A percentile compares a stretch with the other conserved stretches of the same genome.
phyloP scores from a whole-genome alignment of 2,797 vertebrate species.

The Megaceryle alcyon region DNA sequence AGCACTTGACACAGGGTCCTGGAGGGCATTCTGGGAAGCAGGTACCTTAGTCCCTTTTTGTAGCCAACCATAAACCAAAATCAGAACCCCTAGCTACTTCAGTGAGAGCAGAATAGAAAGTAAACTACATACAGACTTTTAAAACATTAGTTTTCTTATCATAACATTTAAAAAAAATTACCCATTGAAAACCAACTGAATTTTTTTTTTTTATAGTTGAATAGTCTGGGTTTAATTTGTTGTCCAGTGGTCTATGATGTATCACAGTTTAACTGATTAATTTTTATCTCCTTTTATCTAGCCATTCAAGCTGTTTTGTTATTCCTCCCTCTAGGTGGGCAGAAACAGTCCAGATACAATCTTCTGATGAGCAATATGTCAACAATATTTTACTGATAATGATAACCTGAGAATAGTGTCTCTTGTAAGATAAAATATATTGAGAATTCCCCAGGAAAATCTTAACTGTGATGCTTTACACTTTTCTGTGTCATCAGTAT shows the following conservation, averaged over 20 bases:
- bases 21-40: not conserved
- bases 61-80: not conserved
- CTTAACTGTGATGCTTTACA: not conserved
- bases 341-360: not conserved
- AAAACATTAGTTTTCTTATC: not conserved
- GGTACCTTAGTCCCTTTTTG: not conserved
- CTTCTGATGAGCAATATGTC: not conserved
- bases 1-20: not conserved
- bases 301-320: not conserved
- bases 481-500: slow-evolving; percentile 17
- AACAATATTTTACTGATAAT: not conserved
- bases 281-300: not conserved
- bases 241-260: not conserved
- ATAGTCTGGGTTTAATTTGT: not conserved
- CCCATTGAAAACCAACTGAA: not conserved
- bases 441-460: slow-evolving; percentile 31
- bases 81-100: not conserved
- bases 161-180: not conserved
- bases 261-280: not conserved
- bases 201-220: not conserved
- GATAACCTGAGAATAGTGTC: not conserved
- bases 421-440: not conserved
- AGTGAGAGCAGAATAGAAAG: not conserved
- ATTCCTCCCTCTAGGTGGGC: not conserved
- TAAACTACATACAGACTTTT: not conserved